Evolutionary conservation across 23 tunicate species (phyloP), one percentile per base, ranked within the genome.

Genomic region (Trididemnum clinides): DNA sequence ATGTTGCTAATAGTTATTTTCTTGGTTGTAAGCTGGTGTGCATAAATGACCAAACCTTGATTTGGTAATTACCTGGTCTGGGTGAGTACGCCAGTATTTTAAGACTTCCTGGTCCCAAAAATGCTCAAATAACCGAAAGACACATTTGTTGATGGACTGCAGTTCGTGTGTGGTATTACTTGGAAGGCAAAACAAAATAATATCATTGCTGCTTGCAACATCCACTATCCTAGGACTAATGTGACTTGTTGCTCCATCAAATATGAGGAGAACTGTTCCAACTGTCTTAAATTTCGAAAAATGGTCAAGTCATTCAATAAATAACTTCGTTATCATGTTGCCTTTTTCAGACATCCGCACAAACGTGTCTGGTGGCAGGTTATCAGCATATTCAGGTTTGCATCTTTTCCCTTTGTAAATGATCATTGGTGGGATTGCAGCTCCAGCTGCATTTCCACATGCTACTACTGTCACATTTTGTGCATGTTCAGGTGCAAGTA

Each of bases 21-120:
- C 37, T 54, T 82, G 35, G 76, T 82, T 28, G 57, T 64, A 82
- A 23, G 59, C 86, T 28, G 86, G 86, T 63, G 86, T 35, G 86
- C 86, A 82, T 19, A 82, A 19, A 65, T 3, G 31, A 33, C 76
- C 86, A 82, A 82, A 82, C 37, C 86, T 28, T 26, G 86, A 33
- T 64, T 82, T 82, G 10, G 86, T 64, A n/a, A 64, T 27, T 15
- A 27, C 25, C 1, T 77, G 35, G 28, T 82, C 86, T 18, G 86
- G 86, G 36, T 82, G 62, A 64, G 86, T 28, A 1, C 86, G 35
- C 86, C 86, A 82, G 34, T 37, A 82, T 82, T 82, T 82, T 65
- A 82, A 35, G 6, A 82, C 39, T 64, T 82, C 86, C 19, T 23
- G 35, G 65, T 82, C 77, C 86, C 86, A 82, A 64, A 28, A 63